Percentiles rank a stretch among this genome's conserved stretches.
These are phyloP conservation scores for Apaloderma vittatum DNA, from an alignment of 2,113 vertebrate species.

Conservation along the genomic window DNA sequence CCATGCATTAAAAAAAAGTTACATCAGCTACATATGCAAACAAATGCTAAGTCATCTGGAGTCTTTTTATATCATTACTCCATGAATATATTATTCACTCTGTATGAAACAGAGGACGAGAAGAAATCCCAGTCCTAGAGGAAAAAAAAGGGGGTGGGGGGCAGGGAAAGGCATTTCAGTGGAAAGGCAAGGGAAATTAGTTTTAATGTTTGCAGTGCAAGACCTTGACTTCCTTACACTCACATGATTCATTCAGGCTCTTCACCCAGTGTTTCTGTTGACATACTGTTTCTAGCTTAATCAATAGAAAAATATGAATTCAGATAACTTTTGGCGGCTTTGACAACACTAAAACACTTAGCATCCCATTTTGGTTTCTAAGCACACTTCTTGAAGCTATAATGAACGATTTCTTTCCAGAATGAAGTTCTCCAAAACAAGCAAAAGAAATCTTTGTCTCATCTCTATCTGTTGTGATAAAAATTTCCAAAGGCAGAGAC, in stretches of 20 bases:
- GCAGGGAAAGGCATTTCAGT: not conserved
- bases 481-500: not conserved
- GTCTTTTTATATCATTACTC: not conserved
- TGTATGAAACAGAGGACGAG: not conserved
- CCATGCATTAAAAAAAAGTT: not conserved
- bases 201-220: not conserved
- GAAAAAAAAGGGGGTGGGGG: not conserved
- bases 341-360: not conserved
- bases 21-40: not conserved
- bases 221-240: not conserved
- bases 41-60: not conserved
- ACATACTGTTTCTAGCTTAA: not conserved
- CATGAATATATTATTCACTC: not conserved
- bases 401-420: not conserved
- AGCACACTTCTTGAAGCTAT: not conserved
- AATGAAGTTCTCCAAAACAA: not conserved
- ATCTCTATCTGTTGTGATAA: not conserved
- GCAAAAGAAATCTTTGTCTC: not conserved
- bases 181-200: not conserved
- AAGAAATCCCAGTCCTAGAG: not conserved
- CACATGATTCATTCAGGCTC: not conserved
- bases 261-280: not conserved
- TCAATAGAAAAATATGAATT: not conserved
- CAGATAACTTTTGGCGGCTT: not conserved
- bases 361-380: not conserved